Percentiles rank a stretch among this genome's conserved stretches.
Conservation (phyloP, 2,113 vertebrate genomes). For the Setophaga petechia region DNA sequence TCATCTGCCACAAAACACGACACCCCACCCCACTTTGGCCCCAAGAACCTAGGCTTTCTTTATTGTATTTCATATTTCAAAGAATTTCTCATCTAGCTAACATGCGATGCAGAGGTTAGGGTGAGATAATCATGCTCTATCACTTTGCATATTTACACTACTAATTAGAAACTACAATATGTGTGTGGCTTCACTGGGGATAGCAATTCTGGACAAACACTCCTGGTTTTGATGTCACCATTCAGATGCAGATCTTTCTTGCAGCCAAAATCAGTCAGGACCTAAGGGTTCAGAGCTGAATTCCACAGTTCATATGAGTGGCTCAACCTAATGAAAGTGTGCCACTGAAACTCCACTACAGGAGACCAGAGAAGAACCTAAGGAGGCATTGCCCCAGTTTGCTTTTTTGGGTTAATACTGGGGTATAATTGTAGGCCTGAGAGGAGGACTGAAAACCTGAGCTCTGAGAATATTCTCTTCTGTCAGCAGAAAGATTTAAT, state of each 20-base stretch:
- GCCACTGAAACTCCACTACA: neutral
- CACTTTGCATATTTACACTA: neutral
- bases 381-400: fast-evolving
- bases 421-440: neutral
- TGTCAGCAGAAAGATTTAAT: neutral
- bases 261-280: neutral
- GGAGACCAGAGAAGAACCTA: neutral
- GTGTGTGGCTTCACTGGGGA: neutral
- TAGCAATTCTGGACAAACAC: neutral
- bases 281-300: neutral
- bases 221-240: neutral
- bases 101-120: neutral
- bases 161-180: neutral
- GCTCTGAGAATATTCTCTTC: neutral
- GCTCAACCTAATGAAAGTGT: fast-evolving
- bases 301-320: fast-evolving
- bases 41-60: neutral
- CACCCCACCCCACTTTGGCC: neutral
- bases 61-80: neutral
- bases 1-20: neutral
- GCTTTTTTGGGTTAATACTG: neutral
- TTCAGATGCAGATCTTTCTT: neutral
- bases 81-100: neutral
- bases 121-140: neutral
- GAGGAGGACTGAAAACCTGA: neutral